phyloP scores from a whole-genome alignment of 1,140 invertebrate genomes.

The Psilanteris sp. region DNA sequence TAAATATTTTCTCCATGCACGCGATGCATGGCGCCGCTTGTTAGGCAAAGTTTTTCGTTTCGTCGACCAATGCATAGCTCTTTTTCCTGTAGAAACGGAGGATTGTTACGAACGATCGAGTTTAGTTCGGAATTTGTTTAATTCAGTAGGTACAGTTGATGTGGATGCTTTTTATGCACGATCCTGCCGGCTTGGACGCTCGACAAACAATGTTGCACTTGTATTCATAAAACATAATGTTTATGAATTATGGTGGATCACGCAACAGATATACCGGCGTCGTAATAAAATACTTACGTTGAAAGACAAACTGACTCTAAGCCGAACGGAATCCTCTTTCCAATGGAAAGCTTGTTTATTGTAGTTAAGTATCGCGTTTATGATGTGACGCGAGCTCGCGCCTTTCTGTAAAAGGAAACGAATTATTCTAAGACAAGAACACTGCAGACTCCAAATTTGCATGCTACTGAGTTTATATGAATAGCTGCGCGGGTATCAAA shows the following conservation, averaged over 20 bases:
- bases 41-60: conserved; percentile 14
- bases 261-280: conserved; percentile 10
- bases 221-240: conserved; percentile 42
- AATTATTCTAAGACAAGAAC: too few relatives aligned
- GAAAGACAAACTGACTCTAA: conserved; percentile 24
- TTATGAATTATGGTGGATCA: conserved; percentile 26
- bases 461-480: too few relatives aligned
- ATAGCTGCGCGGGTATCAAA: too few relatives aligned
- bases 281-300: conserved; percentile 22
- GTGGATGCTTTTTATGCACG: conserved; percentile 1
- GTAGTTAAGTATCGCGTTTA: conserved; percentile 16
- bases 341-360: conserved; percentile 10
- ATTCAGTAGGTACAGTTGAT: too few relatives aligned
- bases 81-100: conserved; percentile 1
- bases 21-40: conserved; percentile 6
- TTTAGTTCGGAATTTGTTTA: too few relatives aligned
- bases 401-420: not conserved
- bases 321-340: conserved; percentile 20
- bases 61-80: conserved; percentile 3
- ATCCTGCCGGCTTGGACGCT: conserved; percentile 12
- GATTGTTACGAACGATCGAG: too few relatives aligned
- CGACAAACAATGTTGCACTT: conserved; percentile 23
- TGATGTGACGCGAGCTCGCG: conserved; percentile 2
- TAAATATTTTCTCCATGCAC: conserved; percentile 12
- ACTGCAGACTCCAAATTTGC: too few relatives aligned